These are phyloP conservation scores for Pipistrellus pipistrellus DNA, from an alignment of 2,797 vertebrate species.

Conservation along the genomic window DNA sequence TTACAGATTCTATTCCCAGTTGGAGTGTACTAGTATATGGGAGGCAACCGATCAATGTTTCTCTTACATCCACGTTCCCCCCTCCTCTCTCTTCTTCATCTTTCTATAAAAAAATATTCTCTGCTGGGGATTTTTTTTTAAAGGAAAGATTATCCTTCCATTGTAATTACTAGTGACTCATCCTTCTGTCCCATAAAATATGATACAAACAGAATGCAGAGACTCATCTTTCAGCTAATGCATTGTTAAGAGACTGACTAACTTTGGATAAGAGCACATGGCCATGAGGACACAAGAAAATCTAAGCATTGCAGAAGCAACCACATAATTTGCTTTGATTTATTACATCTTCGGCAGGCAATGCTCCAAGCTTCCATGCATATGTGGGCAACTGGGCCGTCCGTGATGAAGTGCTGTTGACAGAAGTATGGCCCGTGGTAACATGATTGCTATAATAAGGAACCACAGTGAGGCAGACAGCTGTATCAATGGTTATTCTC, in stretches of 20 bases:
- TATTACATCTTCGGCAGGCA: slow-evolving; percentile 81
- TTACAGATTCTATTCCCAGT: background rate
- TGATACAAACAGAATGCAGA: slow-evolving; percentile 61
- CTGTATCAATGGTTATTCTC: slow-evolving; percentile 79
- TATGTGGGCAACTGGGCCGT: slow-evolving; percentile 81
- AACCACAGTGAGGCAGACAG: slow-evolving; percentile 81
- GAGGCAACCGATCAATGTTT: background rate
- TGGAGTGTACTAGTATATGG: background rate
- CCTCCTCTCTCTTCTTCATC: background rate
- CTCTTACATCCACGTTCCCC: background rate
- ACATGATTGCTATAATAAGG: slow-evolving; percentile 84
- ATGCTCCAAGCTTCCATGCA: slow-evolving; percentile 77
- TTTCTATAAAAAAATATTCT: background rate
- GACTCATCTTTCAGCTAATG: slow-evolving; percentile 21
- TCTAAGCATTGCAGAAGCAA: slow-evolving; percentile 69
- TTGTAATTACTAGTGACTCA: slow-evolving; percentile 59
- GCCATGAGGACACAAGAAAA: slow-evolving; percentile 66
- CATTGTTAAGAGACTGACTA: slow-evolving; percentile 71
- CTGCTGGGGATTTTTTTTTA: background rate
- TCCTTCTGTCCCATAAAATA: slow-evolving; percentile 64
- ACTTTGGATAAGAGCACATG: slow-evolving; percentile 60
- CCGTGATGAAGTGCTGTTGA: slow-evolving; percentile 84
- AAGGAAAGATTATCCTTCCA: slow-evolving; percentile 44
- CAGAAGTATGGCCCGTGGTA: slow-evolving; percentile 82
- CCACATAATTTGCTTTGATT: slow-evolving; percentile 83